Percentiles rank a stretch among this genome's conserved stretches.
These are phyloP conservation scores for Distichodus sexfasciatus DNA, from an alignment of 2,797 vertebrate species.

Conservation along the genomic window DNA sequence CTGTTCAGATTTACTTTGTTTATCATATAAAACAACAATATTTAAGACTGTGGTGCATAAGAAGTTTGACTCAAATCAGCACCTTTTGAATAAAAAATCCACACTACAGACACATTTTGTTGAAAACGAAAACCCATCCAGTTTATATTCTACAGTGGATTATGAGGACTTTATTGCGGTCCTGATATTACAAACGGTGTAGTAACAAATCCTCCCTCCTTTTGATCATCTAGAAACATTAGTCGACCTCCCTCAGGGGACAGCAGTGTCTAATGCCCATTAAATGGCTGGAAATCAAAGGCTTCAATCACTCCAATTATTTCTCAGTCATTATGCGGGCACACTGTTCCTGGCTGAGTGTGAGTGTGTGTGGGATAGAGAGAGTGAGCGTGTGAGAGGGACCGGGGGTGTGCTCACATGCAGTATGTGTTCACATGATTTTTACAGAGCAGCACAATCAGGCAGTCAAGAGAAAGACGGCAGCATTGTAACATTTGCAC, in stretches of 20 bases:
- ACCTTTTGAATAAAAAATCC: no score
- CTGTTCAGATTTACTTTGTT: no score
- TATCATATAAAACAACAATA: neutral
- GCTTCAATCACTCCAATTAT: neutral
- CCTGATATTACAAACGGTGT: neutral
- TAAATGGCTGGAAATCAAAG: neutral
- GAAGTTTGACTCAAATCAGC: neutral
- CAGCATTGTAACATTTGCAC: neutral
- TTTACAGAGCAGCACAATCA: neutral
- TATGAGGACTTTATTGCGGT: neutral
- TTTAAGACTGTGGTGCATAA: neutral
- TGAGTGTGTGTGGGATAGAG: neutral
- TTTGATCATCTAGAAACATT: neutral
- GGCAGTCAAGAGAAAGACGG: slow-evolving; percentile 31
- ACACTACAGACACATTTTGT: no score
- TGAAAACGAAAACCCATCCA: no score
- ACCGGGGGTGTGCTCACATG: neutral
- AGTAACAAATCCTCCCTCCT: neutral
- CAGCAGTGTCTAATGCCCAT: neutral
- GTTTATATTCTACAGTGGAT: no score
- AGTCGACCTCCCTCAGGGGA: neutral
- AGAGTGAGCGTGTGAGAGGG: neutral
- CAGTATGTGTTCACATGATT: slow-evolving; percentile 2
- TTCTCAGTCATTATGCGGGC: neutral
- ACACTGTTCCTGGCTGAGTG: neutral